phyloP scores from a whole-genome alignment of 1,140 invertebrate species.

The Lamellibrachia luymesi region DNA sequence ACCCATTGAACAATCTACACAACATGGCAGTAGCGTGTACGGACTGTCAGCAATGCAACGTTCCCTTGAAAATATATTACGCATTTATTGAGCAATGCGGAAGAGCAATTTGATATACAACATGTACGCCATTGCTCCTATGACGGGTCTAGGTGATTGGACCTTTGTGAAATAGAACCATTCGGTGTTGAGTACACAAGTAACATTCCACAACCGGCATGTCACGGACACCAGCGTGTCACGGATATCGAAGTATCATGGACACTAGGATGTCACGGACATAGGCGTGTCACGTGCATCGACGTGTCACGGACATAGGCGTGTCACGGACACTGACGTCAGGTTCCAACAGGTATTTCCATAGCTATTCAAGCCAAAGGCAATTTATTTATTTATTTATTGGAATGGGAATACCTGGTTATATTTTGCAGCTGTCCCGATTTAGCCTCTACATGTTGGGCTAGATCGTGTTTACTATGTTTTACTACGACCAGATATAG shows the following conservation, averaged over 20 bases:
- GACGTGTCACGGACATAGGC: too few species aligned
- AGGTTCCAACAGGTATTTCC: neutral
- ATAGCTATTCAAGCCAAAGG: neutral
- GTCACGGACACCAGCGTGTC: neutral
- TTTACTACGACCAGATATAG: neutral
- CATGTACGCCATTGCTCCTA: neutral
- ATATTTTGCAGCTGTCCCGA: neutral
- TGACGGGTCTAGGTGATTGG: neutral
- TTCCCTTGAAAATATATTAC: neutral
- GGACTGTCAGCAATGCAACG: neutral
- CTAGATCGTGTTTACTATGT: neutral
- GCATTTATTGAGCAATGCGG: neutral
- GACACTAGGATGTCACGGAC: too few species aligned
- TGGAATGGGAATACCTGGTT: neutral
- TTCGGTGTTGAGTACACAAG: neutral
- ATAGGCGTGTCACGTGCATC: too few species aligned
- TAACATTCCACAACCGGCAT: neutral
- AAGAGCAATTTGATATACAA: neutral
- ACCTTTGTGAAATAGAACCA: neutral
- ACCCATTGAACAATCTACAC: neutral
- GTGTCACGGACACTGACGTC: neutral
- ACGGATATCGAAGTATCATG: neutral
- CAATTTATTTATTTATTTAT: constrained; percentile 4
- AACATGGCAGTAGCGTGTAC: neutral
- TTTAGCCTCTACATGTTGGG: neutral